phyloP scores from a whole-genome alignment of 2,113 vertebrate genomes.

The Tylochromis polylepis region DNA sequence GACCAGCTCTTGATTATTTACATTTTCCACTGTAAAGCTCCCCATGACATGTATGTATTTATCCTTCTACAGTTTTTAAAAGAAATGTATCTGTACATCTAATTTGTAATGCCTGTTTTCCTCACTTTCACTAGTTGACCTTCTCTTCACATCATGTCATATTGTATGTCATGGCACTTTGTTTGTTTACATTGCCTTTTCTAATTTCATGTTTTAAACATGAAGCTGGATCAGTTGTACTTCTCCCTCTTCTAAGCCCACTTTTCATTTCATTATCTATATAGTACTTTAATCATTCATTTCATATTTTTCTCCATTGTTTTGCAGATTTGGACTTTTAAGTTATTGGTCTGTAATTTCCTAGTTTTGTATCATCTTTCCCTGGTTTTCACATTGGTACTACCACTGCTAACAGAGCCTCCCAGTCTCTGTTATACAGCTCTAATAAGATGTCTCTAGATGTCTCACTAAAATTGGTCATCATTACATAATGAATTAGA shows the following conservation, averaged over 20 bases:
- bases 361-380: background rate
- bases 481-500: too few species aligned
- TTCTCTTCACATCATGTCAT: background rate
- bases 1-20: background rate
- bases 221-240: background rate
- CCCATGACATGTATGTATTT: background rate
- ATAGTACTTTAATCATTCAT: background rate
- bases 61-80: background rate
- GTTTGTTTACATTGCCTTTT: background rate
- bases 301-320: background rate
- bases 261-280: background rate
- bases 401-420: background rate
- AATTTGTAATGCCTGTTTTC: background rate
- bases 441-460: background rate
- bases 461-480: background rate
- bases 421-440: background rate
- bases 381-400: background rate
- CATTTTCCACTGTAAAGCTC: background rate
- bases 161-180: background rate
- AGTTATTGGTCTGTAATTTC: background rate
- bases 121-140: background rate
- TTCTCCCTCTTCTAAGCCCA: background rate
- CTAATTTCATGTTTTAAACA: background rate
- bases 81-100: background rate
- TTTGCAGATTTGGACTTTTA: background rate